phyloP scores from a whole-genome alignment of 1,140 invertebrate species.

The Hestina assimilis region DNA sequence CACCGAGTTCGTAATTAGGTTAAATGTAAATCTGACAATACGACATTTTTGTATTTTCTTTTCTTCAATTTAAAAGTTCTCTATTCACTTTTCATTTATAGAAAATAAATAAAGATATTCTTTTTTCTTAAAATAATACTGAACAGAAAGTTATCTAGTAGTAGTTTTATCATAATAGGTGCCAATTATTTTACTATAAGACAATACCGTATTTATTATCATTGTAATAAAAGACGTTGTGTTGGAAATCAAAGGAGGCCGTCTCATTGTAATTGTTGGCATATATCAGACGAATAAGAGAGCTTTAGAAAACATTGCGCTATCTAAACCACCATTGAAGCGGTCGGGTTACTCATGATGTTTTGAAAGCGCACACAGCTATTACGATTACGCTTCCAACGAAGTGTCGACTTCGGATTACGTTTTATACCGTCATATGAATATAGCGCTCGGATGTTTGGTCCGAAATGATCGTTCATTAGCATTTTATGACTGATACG shows the following conservation, averaged over 20 bases:
- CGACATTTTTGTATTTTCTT: neutral
- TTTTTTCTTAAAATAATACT: too few species aligned
- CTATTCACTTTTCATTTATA: too few species aligned
- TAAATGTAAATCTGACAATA: neutral
- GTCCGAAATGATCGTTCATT: slow-evolving; percentile 72
- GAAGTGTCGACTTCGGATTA: slow-evolving; percentile 74
- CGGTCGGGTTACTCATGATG: slow-evolving; percentile 67
- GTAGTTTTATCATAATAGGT: neutral
- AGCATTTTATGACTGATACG: slow-evolving; percentile 77
- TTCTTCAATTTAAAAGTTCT: too few species aligned
- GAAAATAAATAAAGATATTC: too few species aligned
- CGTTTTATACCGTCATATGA: slow-evolving; percentile 75
- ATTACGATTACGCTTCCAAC: slow-evolving; percentile 73
- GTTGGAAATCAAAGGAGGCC: slow-evolving; percentile 24
- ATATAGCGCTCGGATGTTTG: slow-evolving; percentile 76
- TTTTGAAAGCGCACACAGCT: slow-evolving; percentile 71
- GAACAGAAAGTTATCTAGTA: too few species aligned
- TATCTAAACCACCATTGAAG: slow-evolving; percentile 55
- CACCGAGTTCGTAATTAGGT: slow-evolving; percentile 2
- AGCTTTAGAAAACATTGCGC: slow-evolving; percentile 69
- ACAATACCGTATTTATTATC: neutral
- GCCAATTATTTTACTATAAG: neutral
- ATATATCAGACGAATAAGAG: slow-evolving; percentile 56
- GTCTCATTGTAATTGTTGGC: slow-evolving; percentile 20
- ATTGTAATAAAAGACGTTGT: neutral